Evolutionary conservation across 2,888 invertebrate genomes (phyloP), one percentile per base, ranked within the genome.

Genomic region (Noctua fimbriata): DNA sequence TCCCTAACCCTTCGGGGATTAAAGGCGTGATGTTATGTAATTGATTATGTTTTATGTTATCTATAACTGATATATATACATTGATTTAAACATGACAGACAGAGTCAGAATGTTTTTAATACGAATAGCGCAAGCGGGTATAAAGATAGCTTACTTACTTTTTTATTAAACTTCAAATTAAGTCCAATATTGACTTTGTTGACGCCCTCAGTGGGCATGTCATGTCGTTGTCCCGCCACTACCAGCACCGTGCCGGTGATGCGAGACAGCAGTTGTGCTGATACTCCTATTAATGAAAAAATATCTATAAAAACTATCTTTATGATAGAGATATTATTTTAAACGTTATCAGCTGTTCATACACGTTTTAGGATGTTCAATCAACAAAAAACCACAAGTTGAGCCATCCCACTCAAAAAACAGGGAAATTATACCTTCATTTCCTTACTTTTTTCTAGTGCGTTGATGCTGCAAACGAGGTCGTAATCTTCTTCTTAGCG

Each of bases 101-200:
- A 52, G 16, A 47, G 9, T 24, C 14, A n/a, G 14, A 58, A n/a
- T n/a, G 21, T 58, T n/a, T n/a, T n/a, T n/a, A n/a, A 58, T n/a
- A n/a, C 58, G n/a, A 12, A n/a, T 5, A 58, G 12, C 58, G 12
- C 58, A n/a, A 58, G 4, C n/a, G 1, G n/a, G n/a, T 7, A 36
- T 65, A 65, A 16, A 24, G 21, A 10, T 63, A 63, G 28, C 1
- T 2, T 18, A 47, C 0, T 58, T 86, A 98, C 98, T 97, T 98
- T 97, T 92, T 98, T 99, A 84, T 98, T 98, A 91, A 98, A 98
- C 95, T 99, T 99, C 41, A 99, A 97, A 93, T 99, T 99, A 69
- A 99, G 97, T 0, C 99, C 99, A 49, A 99, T 97, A 93, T 99
- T 99, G 28, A 98, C 93, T 92, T 97, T 98, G 87, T 94, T 96